Percentiles rank a stretch among this genome's conserved stretches.
phyloP scores from a whole-genome alignment of 2,888 invertebrate genomes.

The Meteorus colon region DNA sequence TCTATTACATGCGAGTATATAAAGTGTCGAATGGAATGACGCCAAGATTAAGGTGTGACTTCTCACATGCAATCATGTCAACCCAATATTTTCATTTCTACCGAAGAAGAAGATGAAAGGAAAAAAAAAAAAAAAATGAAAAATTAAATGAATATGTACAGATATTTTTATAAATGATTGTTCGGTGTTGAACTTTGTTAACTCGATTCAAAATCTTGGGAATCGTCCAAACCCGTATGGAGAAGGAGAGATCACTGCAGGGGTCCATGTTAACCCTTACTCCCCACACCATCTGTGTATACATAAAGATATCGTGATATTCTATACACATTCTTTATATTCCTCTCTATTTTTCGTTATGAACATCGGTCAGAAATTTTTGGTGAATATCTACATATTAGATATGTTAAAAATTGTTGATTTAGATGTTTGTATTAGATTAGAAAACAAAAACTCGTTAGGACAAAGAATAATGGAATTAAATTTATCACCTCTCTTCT shows the following conservation, averaged over 20 bases:
- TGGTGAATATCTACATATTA: too few species aligned
- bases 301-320: neutral
- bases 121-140: neutral
- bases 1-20: too few species aligned
- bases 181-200: neutral
- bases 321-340: neutral
- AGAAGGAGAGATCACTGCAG: neutral
- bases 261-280: slow-evolving; percentile 7
- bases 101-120: neutral
- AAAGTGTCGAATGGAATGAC: too few species aligned
- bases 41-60: neutral
- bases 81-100: neutral
- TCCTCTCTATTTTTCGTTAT: neutral
- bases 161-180: neutral
- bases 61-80: neutral
- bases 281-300: neutral
- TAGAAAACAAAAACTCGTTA: too few species aligned
- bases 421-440: too few species aligned
- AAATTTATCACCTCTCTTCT: too few species aligned
- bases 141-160: neutral
- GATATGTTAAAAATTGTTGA: too few species aligned
- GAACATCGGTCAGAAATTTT: too few species aligned
- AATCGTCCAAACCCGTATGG: neutral
- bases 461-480: too few species aligned
- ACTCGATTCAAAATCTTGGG: neutral